Evolutionary conservation across 2,888 invertebrate species (phyloP).

Genomic region (Norana najaformis): DNA sequence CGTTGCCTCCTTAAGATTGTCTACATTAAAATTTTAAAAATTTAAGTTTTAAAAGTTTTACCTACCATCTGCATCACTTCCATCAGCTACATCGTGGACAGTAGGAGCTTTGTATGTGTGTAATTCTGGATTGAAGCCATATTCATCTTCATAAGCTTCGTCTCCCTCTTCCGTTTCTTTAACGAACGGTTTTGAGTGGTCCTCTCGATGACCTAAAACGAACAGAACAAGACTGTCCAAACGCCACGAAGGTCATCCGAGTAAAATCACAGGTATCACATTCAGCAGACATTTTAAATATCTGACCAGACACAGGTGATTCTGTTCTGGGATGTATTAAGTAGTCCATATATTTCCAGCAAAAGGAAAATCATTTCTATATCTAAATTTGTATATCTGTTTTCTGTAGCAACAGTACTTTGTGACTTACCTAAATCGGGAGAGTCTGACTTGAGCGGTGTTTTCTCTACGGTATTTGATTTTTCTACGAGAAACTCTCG

Average conservation of each 20-base stretch:
- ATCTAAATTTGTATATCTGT: too few species aligned
- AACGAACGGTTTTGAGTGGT: background rate
- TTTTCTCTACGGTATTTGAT: background rate
- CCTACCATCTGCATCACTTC: background rate
- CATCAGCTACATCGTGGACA: background rate
- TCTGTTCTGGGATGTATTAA: too few species aligned
- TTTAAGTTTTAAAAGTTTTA: background rate
- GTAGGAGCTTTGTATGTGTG: conserved; percentile 17
- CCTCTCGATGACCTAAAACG: background rate
- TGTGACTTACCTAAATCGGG: background rate
- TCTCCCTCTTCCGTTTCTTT: conserved; percentile 25
- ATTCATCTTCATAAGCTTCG: conserved; percentile 23
- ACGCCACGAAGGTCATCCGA: background rate
- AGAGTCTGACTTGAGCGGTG: background rate
- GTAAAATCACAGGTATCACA: background rate
- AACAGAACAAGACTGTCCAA: background rate
- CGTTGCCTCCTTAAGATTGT: too few species aligned
- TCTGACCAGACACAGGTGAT: too few species aligned
- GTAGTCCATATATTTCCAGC: too few species aligned
- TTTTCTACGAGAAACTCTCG: conserved; percentile 67
- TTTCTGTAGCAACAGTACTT: background rate
- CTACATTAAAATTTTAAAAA: too few species aligned
- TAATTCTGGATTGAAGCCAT: conserved; percentile 20
- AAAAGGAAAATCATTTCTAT: too few species aligned
- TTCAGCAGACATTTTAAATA: too few species aligned